Evolutionary conservation across 2,888 invertebrate species (phyloP).

Genomic region (Stegana nigrithorax): DNA sequence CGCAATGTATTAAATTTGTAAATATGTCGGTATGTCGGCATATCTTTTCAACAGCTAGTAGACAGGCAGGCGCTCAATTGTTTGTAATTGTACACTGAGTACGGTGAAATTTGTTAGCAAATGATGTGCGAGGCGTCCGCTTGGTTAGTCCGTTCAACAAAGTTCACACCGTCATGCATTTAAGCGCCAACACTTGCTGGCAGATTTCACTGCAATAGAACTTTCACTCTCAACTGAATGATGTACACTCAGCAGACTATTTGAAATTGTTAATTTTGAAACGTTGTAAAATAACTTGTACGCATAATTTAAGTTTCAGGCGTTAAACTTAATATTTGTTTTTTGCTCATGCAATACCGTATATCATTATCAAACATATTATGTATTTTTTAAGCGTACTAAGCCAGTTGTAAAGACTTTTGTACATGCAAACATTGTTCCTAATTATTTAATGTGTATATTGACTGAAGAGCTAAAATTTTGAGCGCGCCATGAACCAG

Average conservation of each 20-base stretch:
- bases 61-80: background rate
- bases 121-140: background rate
- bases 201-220: background rate
- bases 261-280: background rate
- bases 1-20: constrained; percentile 55
- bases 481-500: background rate
- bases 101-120: background rate
- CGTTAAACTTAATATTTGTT: too few species aligned
- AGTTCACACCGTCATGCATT: background rate
- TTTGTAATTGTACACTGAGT: background rate
- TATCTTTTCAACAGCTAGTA: constrained; percentile 2
- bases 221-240: background rate
- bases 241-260: background rate
- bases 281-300: background rate
- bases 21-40: constrained; percentile 42
- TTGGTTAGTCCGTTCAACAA: too few species aligned
- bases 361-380: too few species aligned
- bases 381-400: too few species aligned
- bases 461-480: too few species aligned
- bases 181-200: background rate
- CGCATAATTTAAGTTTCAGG: background rate
- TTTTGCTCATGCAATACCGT: too few species aligned
- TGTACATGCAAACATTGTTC: too few species aligned
- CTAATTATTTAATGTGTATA: too few species aligned
- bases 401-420: too few species aligned